Evolutionary conservation across 2,888 invertebrate species (phyloP).

Genomic region (Tipula unca): DNA sequence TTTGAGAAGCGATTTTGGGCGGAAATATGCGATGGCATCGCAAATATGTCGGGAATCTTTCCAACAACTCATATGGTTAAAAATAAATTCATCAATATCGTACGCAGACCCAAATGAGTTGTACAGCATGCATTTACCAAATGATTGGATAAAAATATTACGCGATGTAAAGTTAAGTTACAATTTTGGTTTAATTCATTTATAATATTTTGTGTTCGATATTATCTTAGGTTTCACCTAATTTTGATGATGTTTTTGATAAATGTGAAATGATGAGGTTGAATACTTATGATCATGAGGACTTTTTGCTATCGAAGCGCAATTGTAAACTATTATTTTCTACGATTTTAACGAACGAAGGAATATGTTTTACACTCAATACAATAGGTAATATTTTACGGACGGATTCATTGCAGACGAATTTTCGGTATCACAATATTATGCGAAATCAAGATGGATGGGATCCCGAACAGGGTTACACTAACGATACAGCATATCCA

Average conservation of each 20-base stretch:
- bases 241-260: background rate
- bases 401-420: background rate
- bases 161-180: background rate
- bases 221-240: background rate
- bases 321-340: background rate
- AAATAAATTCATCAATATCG: background rate
- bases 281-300: background rate
- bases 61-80: background rate
- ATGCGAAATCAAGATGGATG: slow-evolving; percentile 22
- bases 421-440: slow-evolving; percentile 37
- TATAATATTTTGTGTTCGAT: background rate
- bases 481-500: background rate
- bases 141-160: background rate
- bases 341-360: background rate
- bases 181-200: too few relatives aligned
- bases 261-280: background rate
- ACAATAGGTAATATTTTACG: background rate
- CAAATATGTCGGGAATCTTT: background rate
- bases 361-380: background rate
- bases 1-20: background rate
- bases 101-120: background rate
- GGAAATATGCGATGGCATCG: background rate
- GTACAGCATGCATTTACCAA: background rate
- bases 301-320: background rate
- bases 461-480: slow-evolving; percentile 27